Evolutionary conservation across 2,113 vertebrate genomes (phyloP).

Genomic region (Gallinago undulata): DNA sequence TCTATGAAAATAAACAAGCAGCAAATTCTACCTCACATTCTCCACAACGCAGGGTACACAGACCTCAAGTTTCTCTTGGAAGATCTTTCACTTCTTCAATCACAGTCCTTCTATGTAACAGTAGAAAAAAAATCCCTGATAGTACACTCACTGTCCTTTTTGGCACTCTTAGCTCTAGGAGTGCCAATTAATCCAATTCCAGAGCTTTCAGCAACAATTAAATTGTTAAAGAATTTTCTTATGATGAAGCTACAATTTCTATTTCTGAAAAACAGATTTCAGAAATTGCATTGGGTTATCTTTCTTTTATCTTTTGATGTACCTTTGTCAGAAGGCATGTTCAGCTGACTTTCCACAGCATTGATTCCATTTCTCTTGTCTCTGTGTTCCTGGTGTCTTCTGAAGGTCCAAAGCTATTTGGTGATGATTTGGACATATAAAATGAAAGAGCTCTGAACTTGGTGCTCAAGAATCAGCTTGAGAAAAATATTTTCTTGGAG

Average conservation of each 20-base stretch:
- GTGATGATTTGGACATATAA: neutral
- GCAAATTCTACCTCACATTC: neutral
- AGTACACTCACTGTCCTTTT: neutral
- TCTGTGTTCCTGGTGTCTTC: neutral
- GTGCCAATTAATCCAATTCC: neutral
- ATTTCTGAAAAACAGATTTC: neutral
- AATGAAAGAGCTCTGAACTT: neutral
- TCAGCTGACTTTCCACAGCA: neutral
- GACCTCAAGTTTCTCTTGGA: neutral
- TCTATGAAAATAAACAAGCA: neutral
- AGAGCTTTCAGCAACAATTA: neutral
- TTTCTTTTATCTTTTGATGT: neutral
- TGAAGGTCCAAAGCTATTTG: neutral
- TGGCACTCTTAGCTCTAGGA: neutral
- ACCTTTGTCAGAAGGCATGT: neutral
- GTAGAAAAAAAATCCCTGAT: neutral
- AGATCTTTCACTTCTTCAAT: neutral
- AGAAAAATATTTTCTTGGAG: neutral
- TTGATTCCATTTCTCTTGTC: neutral
- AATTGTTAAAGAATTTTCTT: neutral
- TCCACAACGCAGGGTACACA: neutral
- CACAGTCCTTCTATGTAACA: neutral
- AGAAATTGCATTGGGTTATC: neutral
- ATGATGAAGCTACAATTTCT: neutral
- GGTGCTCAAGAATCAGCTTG: neutral